Evolutionary conservation across 2,113 vertebrate species (phyloP), one percentile per base, ranked within the genome.

Genomic region (Barnardius zonarius): DNA sequence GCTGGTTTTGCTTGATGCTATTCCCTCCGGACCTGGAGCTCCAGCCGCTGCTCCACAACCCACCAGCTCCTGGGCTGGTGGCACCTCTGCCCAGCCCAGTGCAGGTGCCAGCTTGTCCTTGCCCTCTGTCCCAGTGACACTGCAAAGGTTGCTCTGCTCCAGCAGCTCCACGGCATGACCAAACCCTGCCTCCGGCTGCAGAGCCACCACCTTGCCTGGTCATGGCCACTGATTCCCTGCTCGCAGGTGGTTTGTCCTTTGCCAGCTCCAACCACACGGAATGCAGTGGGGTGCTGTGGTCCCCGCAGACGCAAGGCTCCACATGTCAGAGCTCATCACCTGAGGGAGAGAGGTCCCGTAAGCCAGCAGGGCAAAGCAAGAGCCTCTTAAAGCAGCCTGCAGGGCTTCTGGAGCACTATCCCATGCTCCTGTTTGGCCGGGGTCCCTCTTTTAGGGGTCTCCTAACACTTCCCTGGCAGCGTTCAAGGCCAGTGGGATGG

Each of bases 61-160:
- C 9, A 2, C 28, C 1, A 0, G n/a, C 27, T 43, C 27, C 57
- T 51, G 0, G 0, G 25, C 23, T 51, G 1, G 9, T 41, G 86
- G 48, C 64, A 74, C 16, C 20, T 81, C 35, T n/a, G 33, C 64
- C 72, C 59, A 51, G 37, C 76, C 37, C 39, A 55, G 37, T 48
- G 1, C 44, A 77, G 51, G 17, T 82, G 85, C 74, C 75, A 85
- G 43, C 33, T 81, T 82, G 41, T 57, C 28, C 62, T 20, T 5
- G 11, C 57, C 66, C 70, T 88, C 51, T 67, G 11, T 80, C 17
- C 66, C 17, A 2, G 17, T 19, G 33, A 31, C 44, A 35, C 6
- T 5, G n/a, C 39, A 55, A 46, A 62, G 73, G 33, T 83, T 62
- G 51, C 46, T 63, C 23, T 1, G 4, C 46, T 52, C 55, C 61